A percentile compares a stretch with the other conserved stretches of the same genome.
Evolutionary conservation across 2,113 vertebrate genomes (phyloP).

Genomic region (Emberiza fucata): DNA sequence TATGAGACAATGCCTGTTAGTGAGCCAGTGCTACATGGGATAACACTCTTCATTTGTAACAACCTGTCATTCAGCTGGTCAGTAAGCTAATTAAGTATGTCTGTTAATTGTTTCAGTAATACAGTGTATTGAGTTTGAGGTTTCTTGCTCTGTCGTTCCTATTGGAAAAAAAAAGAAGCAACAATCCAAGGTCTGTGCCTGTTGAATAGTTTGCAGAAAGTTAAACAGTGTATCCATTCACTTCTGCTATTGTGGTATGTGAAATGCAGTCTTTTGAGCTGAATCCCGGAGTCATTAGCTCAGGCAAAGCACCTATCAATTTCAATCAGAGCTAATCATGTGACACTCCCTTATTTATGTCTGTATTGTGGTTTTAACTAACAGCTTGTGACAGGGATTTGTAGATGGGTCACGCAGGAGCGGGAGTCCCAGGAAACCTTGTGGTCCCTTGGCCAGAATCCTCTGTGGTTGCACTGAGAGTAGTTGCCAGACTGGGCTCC

Average conservation of each 20-base stretch:
- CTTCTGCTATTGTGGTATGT: conserved; percentile 45
- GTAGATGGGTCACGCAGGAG: neutral
- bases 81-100: conserved; percentile 13
- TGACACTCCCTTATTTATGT: conserved; percentile 22
- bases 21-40: conserved; percentile 41
- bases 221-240: conserved; percentile 56
- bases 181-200: conserved; percentile 30
- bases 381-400: conserved; percentile 13
- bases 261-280: conserved; percentile 35
- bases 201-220: conserved; percentile 40
- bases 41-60: conserved; percentile 34
- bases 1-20: conserved; percentile 72
- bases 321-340: conserved; percentile 36
- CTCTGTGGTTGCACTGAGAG: neutral
- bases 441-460: neutral
- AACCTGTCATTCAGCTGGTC: conserved; percentile 27
- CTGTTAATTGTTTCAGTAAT: conserved; percentile 26
- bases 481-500: neutral
- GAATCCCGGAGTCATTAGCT: conserved; percentile 56
- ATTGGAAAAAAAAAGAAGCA: neutral
- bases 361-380: neutral
- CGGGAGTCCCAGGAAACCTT: neutral
- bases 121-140: conserved; percentile 18
- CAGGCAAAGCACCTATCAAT: conserved; percentile 43
- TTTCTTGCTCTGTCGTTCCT: neutral